Conservation (phyloP, 2,888 invertebrate genomes). For the Ellobium chinense region DNA sequence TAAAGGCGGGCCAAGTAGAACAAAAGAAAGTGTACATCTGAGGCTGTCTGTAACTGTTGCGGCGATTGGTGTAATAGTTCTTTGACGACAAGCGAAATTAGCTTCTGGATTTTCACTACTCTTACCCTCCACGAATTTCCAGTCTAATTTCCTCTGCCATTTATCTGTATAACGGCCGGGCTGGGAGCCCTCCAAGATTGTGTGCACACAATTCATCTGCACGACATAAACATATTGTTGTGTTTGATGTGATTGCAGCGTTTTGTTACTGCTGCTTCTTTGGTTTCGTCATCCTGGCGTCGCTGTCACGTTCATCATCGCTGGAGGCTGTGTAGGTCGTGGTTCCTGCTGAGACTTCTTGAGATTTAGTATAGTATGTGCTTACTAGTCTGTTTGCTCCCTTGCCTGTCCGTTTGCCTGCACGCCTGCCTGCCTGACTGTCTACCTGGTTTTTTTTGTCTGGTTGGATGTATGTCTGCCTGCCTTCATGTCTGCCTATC, state of each 20-base stretch:
- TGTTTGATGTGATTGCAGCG: not conserved
- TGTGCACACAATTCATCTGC: not conserved
- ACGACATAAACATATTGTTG: not conserved
- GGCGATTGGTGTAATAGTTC: slow-evolving; percentile 11
- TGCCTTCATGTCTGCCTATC: slow-evolving; percentile 2
- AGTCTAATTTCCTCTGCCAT: not conserved
- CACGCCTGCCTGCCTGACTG: not conserved
- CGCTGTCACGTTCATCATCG: not conserved
- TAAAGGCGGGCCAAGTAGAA: not conserved
- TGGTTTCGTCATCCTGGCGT: not conserved
- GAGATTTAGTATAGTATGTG: too few relatives aligned
- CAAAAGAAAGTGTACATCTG: slow-evolving; percentile 27
- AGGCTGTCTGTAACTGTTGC: slow-evolving; percentile 10
- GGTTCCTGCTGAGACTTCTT: too few relatives aligned
- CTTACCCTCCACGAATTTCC: not conserved
- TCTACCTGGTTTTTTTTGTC: not conserved
- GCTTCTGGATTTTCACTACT: not conserved
- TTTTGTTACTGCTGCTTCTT: not conserved
- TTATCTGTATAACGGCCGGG: not conserved
- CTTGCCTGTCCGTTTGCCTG: not conserved
- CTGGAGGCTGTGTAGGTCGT: too few relatives aligned
- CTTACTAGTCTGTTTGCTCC: not conserved
- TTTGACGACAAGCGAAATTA: not conserved
- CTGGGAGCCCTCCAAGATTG: not conserved
- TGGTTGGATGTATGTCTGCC: not conserved